Conservation (phyloP, 1,140 invertebrate genomes). For the Zaprionus ghesquierei region DNA sequence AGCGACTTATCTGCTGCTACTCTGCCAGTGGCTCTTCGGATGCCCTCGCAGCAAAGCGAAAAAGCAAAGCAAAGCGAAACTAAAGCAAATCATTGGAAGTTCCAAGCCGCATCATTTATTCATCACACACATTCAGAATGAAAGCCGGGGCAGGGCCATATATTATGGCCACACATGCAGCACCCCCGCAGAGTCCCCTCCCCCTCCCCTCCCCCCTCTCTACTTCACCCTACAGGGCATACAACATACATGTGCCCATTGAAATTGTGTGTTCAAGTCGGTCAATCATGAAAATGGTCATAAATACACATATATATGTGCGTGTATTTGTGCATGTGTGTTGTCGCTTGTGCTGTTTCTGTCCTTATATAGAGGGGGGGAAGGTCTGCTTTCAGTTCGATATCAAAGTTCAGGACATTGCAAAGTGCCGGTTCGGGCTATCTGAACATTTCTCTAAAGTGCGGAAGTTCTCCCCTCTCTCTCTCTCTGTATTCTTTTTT, state of each 20-base stretch:
- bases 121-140: slow-evolving; percentile 61
- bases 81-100: slow-evolving; percentile 75
- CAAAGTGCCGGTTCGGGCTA: slow-evolving; percentile 14
- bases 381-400: slow-evolving; percentile 28
- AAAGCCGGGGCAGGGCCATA: slow-evolving; percentile 56
- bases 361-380: not conserved
- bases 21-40: not conserved
- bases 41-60: slow-evolving; percentile 6
- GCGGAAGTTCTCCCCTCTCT: slow-evolving; percentile 14
- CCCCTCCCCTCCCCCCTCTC: not conserved
- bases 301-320: slow-evolving; percentile 53
- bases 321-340: slow-evolving; percentile 20
- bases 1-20: not conserved
- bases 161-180: slow-evolving; percentile 44
- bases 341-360: not conserved
- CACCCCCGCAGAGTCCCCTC: slow-evolving; percentile 20
- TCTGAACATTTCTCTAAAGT: slow-evolving; percentile 35
- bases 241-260: slow-evolving; percentile 39
- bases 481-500: not conserved
- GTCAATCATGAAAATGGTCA: slow-evolving; percentile 76
- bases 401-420: slow-evolving; percentile 38
- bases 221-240: not conserved
- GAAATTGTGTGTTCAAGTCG: slow-evolving; percentile 46
- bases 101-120: slow-evolving; percentile 72
- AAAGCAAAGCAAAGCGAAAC: slow-evolving; percentile 39